phyloP scores from a whole-genome alignment of 2,113 vertebrate genomes.

The Oreochromis aureus region DNA sequence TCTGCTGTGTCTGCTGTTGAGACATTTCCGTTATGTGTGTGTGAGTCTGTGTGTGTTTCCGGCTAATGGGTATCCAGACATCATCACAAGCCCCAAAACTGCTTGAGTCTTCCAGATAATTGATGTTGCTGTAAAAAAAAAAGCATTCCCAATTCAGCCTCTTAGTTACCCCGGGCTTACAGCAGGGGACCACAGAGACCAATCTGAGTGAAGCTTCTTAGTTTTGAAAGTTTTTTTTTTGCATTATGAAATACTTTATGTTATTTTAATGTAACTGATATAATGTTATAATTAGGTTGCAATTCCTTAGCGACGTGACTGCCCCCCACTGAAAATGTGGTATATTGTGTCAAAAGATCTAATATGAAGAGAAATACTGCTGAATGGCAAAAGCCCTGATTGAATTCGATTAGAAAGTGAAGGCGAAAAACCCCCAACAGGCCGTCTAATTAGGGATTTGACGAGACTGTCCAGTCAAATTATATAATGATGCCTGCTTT shows the following conservation, averaged over 20 bases:
- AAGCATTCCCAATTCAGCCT: not conserved
- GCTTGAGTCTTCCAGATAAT: not conserved
- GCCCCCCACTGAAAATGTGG: conserved; percentile 16
- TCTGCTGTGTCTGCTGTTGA: conserved; percentile 29
- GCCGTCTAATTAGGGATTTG: conserved; percentile 25
- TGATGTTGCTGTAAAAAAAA: not conserved
- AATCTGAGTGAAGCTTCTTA: not conserved
- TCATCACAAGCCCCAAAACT: not conserved
- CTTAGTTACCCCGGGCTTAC: not conserved
- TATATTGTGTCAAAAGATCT: not conserved
- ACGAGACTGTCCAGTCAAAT: conserved; percentile 9
- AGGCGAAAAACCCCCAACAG: not conserved
- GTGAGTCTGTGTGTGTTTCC: not conserved
- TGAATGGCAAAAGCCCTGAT: not conserved
- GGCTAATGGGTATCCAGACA: not conserved
- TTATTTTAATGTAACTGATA: not conserved
- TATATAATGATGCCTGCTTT: not conserved
- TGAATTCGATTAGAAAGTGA: not conserved
- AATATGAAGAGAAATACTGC: not conserved
- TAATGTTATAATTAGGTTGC: not conserved
- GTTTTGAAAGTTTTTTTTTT: not conserved
- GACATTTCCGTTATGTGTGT: not conserved
- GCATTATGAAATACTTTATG: not conserved
- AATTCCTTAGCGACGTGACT: not conserved
- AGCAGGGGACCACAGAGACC: not conserved